Percentiles rank a stretch among this genome's conserved stretches.
phyloP scores from a whole-genome alignment of 2,113 vertebrate species.

The Ellobius talpinus region DNA sequence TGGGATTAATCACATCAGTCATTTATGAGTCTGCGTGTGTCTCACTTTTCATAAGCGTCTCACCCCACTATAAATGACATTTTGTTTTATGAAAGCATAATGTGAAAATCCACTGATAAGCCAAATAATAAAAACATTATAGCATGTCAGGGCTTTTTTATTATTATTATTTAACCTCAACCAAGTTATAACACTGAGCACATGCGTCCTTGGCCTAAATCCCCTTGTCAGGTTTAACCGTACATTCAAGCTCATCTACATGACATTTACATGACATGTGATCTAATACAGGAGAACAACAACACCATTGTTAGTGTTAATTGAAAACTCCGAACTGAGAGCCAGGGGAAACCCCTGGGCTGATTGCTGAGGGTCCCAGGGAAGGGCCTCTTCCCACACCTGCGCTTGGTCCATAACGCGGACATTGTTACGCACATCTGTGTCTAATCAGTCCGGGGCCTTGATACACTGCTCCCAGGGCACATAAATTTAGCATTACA shows the following conservation, averaged over 20 bases:
- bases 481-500: constrained; percentile 91
- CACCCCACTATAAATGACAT: constrained; percentile 73
- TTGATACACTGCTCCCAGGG: constrained; percentile 88
- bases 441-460: constrained; percentile 90
- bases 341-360: constrained; percentile 88
- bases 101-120: constrained; percentile 91
- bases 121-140: constrained; percentile 89
- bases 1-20: constrained; percentile 72
- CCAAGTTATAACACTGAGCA: constrained; percentile 89
- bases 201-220: constrained; percentile 89
- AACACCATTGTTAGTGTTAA: constrained; percentile 91
- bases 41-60: constrained; percentile 78
- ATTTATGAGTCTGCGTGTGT: constrained; percentile 47
- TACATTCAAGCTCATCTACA: constrained; percentile 90
- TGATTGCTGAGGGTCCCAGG: constrained; percentile 88
- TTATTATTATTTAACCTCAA: constrained; percentile 87
- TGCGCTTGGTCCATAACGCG: constrained; percentile 90
- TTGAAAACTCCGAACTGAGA: constrained; percentile 87
- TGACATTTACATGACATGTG: constrained; percentile 90
- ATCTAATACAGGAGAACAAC: constrained; percentile 91
- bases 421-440: constrained; percentile 92
- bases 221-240: constrained; percentile 90
- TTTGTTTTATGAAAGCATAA: constrained; percentile 86
- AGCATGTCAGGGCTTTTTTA: constrained; percentile 84
- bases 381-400: constrained; percentile 91